Percentiles rank a stretch among this genome's conserved stretches.
Conservation (phyloP, 37 sponge, comb jelly and placozoan species). For the Corticium candelabrum region DNA sequence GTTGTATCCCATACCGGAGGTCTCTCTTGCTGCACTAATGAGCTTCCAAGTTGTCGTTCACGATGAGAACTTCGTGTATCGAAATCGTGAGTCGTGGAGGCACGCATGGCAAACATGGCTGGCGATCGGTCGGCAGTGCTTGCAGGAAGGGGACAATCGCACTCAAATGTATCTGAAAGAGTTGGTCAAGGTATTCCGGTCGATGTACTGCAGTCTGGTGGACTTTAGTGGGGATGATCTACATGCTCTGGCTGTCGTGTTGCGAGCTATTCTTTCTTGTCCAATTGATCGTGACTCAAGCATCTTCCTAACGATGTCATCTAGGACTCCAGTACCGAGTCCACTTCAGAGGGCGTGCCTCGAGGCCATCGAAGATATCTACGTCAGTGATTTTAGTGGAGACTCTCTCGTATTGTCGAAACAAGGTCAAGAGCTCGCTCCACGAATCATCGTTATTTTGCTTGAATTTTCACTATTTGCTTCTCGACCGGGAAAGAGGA, state of each 20-base stretch:
- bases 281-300: background rate
- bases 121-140: slow-evolving; percentile 16
- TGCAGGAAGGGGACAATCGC: background rate
- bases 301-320: background rate
- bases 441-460: slow-evolving; percentile 22
- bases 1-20: slow-evolving; percentile 34
- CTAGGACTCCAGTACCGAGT: background rate
- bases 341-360: background rate
- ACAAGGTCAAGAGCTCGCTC: slow-evolving; percentile 13
- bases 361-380: background rate
- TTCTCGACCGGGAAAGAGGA: background rate
- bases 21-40: slow-evolving; percentile 59
- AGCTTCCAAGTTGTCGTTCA: slow-evolving; percentile 58
- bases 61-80: background rate
- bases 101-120: slow-evolving; percentile 35
- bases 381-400: background rate
- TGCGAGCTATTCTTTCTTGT: background rate
- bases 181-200: slow-evolving; percentile 3
- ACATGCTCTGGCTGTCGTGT: background rate
- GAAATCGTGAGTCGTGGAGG: slow-evolving; percentile 14
- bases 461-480: slow-evolving; percentile 16
- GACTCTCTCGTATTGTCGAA: too few relatives aligned
- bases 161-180: slow-evolving; percentile 14
- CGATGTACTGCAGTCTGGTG: background rate
- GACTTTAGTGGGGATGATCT: background rate